Evolutionary conservation across 2,113 vertebrate species (phyloP).

Genomic region (Oncorhynchus gorbuscha): DNA sequence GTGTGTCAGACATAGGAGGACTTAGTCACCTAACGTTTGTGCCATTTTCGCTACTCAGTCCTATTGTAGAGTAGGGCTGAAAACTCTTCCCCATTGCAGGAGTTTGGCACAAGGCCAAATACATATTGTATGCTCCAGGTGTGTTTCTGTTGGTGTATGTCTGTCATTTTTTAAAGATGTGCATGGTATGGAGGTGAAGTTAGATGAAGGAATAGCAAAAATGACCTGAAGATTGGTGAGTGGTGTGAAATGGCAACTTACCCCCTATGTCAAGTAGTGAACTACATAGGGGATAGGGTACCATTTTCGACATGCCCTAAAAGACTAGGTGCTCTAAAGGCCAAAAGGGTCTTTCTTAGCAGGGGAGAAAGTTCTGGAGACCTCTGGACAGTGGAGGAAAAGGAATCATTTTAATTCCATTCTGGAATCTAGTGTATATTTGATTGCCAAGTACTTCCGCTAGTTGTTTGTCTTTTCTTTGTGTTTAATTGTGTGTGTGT

Average conservation of each 20-base stretch:
- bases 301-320: background rate
- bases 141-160: background rate
- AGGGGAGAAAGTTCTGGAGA: conserved; percentile 24
- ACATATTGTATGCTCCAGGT: background rate
- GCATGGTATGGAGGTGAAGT: conserved; percentile 10
- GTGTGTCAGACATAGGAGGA: background rate
- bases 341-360: conserved; percentile 35
- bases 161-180: background rate
- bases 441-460: conserved; percentile 78
- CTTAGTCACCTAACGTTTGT: conserved; percentile 4
- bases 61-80: background rate
- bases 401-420: conserved; percentile 92
- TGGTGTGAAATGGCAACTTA: conserved; percentile 7
- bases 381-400: conserved; percentile 81
- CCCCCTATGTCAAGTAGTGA: conserved; percentile 18
- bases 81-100: background rate
- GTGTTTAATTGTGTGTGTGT: conserved; percentile 50
- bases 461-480: conserved; percentile 74
- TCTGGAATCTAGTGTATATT: conserved; percentile 90
- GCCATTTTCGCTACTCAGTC: background rate
- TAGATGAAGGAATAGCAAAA: conserved; percentile 19
- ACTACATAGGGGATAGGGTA: conserved; percentile 12
- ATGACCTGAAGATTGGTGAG: conserved; percentile 43
- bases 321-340: conserved; percentile 54
- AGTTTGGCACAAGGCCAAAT: background rate